Evolutionary conservation across 1,140 invertebrate species (phyloP), one percentile per base, ranked within the genome.

Genomic region (Cecropterus lyciades): DNA sequence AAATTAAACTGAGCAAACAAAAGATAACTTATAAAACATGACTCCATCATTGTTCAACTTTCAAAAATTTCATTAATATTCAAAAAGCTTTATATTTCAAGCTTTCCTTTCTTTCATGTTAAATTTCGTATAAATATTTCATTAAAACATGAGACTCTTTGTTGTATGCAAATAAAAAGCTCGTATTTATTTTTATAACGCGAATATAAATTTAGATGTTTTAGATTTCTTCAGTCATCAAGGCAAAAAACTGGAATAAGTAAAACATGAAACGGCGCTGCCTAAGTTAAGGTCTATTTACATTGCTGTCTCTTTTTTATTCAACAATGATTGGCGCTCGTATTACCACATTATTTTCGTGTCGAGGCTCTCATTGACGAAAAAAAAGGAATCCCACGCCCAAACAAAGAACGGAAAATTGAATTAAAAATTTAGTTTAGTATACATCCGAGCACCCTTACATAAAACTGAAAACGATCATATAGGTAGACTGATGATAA

Each of bases 211-310:
- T 33, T 52, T 52, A 52, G 49, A 16, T 33, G 24, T 52, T 52
- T 33, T 14, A 13, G 27, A 52, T 52, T 52, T 13, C 49, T 52
- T 33, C n/a, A 52, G 49, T 52, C 49, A 52, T 52, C 49, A 52
- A 33, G 17, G 48, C 49, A n/a, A 27, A 49, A 27, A 24, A 24
- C 48, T 49, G 24, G n/a, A 49, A 49, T 40, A 40, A 11, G 10
- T n/a, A 40, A 40, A 33, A 33, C 30, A 40, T 40, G n/a, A 40
- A 40, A 40, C 37, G 3, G 37, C 37, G 37, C 10, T 33, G 30
- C 30, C 30, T 33, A 40, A 40, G 37, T 40, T 40, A 40, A 13
- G 37, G 37, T 9, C n/a, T 3, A 1, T 40, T 40, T 13, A 40
- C 11, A n/a, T n/a, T 13, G 37, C 11, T 33, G 9, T 6, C 37